Percentiles rank a stretch among this genome's conserved stretches.
Conservation (phyloP, 2,888 invertebrate species). For the Cephus rjabovi region DNA sequence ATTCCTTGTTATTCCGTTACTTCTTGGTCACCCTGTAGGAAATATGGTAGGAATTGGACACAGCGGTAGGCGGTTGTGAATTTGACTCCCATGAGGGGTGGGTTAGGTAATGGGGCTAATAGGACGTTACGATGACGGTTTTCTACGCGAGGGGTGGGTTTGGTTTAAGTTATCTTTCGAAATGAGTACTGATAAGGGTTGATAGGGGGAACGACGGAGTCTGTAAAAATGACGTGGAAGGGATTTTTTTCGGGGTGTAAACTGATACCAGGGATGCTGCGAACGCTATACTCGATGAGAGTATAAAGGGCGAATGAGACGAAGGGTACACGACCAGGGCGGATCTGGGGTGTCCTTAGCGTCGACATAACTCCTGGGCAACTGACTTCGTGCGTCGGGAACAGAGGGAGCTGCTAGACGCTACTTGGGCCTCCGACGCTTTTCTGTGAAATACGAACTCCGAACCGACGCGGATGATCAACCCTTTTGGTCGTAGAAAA, state of each 20-base stretch:
- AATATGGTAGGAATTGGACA: neutral
- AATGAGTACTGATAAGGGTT: neutral
- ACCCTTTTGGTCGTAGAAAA: neutral
- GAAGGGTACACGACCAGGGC: slow-evolving; percentile 58
- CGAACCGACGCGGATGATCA: neutral
- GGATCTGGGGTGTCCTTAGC: slow-evolving; percentile 53
- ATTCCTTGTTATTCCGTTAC: neutral
- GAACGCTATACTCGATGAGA: slow-evolving; percentile 13
- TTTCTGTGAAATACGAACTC: neutral
- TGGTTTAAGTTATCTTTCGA: neutral
- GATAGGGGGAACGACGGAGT: neutral
- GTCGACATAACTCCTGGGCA: slow-evolving; percentile 55
- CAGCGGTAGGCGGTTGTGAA: neutral
- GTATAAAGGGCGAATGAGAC: slow-evolving; percentile 38
- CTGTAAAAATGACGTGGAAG: neutral
- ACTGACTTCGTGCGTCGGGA: slow-evolving; percentile 22
- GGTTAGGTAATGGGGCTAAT: too few species aligned
- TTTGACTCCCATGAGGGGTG: too few species aligned
- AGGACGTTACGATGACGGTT: too few species aligned
- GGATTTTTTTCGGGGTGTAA: slow-evolving; percentile 19
- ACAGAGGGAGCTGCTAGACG: neutral
- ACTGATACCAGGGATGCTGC: slow-evolving; percentile 20
- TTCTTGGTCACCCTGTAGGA: neutral
- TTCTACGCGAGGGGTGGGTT: too few species aligned
- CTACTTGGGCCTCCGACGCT: neutral